These are phyloP conservation scores for Brachyhypopomus gauderio DNA, from an alignment of 2,113 vertebrate species.

Conservation along the genomic window DNA sequence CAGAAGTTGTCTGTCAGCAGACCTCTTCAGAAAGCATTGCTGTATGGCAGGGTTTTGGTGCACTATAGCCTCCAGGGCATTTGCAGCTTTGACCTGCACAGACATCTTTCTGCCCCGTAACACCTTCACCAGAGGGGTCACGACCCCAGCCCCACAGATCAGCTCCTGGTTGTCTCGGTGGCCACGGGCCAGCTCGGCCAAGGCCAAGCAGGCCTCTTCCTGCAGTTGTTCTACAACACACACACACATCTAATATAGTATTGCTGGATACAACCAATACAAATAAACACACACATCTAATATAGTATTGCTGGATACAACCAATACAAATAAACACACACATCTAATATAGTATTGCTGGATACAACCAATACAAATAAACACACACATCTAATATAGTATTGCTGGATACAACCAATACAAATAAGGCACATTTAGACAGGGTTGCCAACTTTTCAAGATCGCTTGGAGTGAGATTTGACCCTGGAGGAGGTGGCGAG, in stretches of 20 bases:
- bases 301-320: too few species aligned
- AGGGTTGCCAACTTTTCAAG: too few species aligned
- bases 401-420: too few species aligned
- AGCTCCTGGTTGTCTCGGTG: slow-evolving; percentile 71
- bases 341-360: too few species aligned
- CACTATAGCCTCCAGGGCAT: slow-evolving; percentile 72
- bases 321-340: neutral
- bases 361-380: too few species aligned
- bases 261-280: neutral
- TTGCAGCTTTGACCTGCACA: slow-evolving; percentile 73
- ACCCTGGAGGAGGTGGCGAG: too few species aligned
- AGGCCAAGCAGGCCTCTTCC: slow-evolving; percentile 67
- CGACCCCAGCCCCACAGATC: slow-evolving; percentile 62
- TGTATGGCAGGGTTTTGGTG: slow-evolving; percentile 70
- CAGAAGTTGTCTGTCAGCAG: slow-evolving; percentile 69
- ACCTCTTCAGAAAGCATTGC: slow-evolving; percentile 68
- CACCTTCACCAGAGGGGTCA: slow-evolving; percentile 67
- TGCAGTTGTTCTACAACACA: slow-evolving; percentile 66
- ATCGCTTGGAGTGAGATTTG: too few species aligned
- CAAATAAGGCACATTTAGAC: too few species aligned
- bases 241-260: neutral
- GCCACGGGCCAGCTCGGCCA: slow-evolving; percentile 71
- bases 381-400: too few species aligned
- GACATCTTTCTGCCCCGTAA: slow-evolving; percentile 67
- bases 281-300: neutral